These are phyloP conservation scores for Lophotriccus pileatus DNA, from an alignment of 2,797 vertebrate genomes.

Conservation along the genomic window DNA sequence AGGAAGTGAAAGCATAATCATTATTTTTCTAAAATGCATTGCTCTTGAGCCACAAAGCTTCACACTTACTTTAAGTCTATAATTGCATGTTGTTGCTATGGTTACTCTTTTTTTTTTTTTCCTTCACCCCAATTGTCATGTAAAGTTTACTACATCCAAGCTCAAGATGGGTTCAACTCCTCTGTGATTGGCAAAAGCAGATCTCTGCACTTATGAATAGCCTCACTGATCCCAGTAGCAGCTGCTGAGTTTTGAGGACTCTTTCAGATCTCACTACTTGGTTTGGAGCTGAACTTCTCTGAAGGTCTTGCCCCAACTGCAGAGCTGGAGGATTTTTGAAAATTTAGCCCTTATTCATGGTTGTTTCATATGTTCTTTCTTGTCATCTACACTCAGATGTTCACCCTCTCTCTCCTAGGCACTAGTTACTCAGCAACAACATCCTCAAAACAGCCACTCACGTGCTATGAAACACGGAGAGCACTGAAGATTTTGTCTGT, in stretches of 20 bases:
- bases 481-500: not conserved
- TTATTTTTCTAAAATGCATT: slow-evolving; percentile 10
- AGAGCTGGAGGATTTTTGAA: not conserved
- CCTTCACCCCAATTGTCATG: not conserved
- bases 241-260: not conserved
- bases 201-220: not conserved
- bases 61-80: not conserved
- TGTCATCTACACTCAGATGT: not conserved
- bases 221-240: not conserved
- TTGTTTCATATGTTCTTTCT: not conserved
- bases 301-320: not conserved
- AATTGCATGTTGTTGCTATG: slow-evolving; percentile 10
- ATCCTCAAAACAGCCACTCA: not conserved
- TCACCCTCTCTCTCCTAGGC: not conserved
- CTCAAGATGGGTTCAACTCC: not conserved
- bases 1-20: not conserved
- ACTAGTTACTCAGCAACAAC: not conserved
- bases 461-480: not conserved
- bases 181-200: not conserved
- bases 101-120: not conserved
- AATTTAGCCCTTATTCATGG: not conserved
- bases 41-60: not conserved
- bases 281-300: not conserved
- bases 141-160: not conserved
- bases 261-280: not conserved